phyloP scores from a whole-genome alignment of 2,888 invertebrate genomes.

The Eustalomyia histrio region DNA sequence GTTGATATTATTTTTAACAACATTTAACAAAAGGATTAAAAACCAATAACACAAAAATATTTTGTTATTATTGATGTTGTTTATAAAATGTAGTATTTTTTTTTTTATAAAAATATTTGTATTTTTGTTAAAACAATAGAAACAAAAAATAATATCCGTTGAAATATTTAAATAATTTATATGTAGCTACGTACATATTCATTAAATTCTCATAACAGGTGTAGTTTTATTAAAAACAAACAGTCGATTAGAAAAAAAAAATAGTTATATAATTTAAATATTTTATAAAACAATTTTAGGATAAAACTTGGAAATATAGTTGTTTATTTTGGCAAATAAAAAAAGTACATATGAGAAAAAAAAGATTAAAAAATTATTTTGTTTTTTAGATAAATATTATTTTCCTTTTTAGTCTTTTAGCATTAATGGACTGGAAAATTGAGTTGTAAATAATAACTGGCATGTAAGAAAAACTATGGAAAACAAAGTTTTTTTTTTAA shows the following conservation, averaged over 20 bases:
- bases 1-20: slow-evolving; percentile 8
- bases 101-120: slow-evolving; percentile 2
- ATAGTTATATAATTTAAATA: background rate
- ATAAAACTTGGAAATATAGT: no score
- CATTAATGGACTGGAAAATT: no score
- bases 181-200: background rate
- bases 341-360: no score
- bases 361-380: no score
- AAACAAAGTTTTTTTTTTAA: no score
- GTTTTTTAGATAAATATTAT: no score
- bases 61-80: slow-evolving; percentile 21
- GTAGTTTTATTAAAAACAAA: background rate
- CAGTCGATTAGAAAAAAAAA: background rate
- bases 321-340: no score
- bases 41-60: slow-evolving; percentile 53
- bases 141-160: background rate
- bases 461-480: no score
- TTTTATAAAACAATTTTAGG: background rate
- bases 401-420: no score
- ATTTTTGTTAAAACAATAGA: slow-evolving; percentile 18
- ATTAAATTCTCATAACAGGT: background rate
- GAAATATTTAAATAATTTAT: background rate
- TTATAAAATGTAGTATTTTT: slow-evolving; percentile 7
- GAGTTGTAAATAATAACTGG: no score
- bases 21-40: slow-evolving; percentile 47